Evolutionary conservation across 2,113 vertebrate genomes (phyloP).

Genomic region (Psophia crepitans): DNA sequence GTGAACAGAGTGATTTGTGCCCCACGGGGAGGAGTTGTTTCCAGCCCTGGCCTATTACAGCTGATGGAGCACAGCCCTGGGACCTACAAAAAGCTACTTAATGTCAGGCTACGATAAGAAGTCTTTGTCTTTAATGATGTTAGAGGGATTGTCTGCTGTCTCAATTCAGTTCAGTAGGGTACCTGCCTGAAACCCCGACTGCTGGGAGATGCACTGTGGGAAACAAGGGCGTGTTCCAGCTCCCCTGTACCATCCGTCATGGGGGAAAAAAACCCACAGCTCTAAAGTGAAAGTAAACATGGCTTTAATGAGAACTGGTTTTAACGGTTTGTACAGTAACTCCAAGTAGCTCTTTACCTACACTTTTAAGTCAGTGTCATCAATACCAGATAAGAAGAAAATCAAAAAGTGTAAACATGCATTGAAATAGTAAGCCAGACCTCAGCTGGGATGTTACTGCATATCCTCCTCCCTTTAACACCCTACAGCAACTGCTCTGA

Average conservation of each 20-base stretch:
- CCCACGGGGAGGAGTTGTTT: neutral
- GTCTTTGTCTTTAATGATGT: neutral
- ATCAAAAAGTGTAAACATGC: slow-evolving; percentile 4
- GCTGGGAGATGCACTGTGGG: neutral
- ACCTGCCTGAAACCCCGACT: neutral
- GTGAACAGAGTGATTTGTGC: neutral
- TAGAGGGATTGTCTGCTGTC: neutral
- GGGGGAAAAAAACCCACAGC: neutral
- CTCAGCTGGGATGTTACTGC: neutral
- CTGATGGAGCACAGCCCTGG: neutral
- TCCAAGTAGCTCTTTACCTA: neutral
- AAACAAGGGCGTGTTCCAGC: neutral
- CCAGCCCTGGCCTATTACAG: neutral
- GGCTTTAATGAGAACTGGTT: slow-evolving; percentile 20
- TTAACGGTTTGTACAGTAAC: neutral
- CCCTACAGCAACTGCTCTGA: neutral
- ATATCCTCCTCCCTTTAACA: neutral
- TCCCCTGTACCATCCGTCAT: neutral
- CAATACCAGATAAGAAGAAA: neutral
- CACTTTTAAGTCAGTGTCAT: slow-evolving; percentile 1
- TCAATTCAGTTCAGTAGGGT: neutral
- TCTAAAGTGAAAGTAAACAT: slow-evolving; percentile 32
- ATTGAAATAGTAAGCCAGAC: neutral
- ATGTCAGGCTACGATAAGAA: neutral
- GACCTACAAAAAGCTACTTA: neutral